phyloP scores from a whole-genome alignment of 1,140 invertebrate genomes.

The Macrobrachium rosenbergii region DNA sequence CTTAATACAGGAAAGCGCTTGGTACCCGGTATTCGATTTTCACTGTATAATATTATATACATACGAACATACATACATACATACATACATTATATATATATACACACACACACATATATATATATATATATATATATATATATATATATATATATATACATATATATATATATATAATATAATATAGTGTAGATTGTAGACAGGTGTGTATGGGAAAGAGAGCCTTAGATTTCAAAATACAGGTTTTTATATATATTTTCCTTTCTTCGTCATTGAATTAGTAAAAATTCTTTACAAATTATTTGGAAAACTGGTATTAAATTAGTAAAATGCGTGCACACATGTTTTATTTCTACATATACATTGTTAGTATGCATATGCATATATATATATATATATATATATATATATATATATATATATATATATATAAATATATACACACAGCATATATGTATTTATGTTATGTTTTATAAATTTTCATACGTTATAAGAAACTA shows the following conservation, averaged over 20 bases:
- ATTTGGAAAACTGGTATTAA: not conserved
- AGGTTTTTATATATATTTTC: too few species aligned
- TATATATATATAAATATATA: not conserved
- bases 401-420: not conserved
- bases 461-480: not conserved
- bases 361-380: not conserved
- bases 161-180: too few species aligned
- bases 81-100: slow-evolving; percentile 20
- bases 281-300: not conserved
- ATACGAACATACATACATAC: not conserved
- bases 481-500: not conserved
- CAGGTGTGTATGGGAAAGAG: too few species aligned
- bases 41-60: too few species aligned
- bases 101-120: slow-evolving; percentile 11
- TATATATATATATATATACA: slow-evolving; percentile 18
- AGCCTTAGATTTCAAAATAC: too few species aligned
- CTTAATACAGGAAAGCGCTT: too few species aligned
- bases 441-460: not conserved
- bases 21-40: too few species aligned
- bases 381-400: not conserved
- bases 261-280: too few species aligned
- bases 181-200: not conserved
- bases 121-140: slow-evolving; percentile 9
- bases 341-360: not conserved
- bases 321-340: not conserved